A percentile compares a stretch with the other conserved stretches of the same genome.
Conservation (phyloP, 2,888 invertebrate species). For the Oligia fasciuncula region DNA sequence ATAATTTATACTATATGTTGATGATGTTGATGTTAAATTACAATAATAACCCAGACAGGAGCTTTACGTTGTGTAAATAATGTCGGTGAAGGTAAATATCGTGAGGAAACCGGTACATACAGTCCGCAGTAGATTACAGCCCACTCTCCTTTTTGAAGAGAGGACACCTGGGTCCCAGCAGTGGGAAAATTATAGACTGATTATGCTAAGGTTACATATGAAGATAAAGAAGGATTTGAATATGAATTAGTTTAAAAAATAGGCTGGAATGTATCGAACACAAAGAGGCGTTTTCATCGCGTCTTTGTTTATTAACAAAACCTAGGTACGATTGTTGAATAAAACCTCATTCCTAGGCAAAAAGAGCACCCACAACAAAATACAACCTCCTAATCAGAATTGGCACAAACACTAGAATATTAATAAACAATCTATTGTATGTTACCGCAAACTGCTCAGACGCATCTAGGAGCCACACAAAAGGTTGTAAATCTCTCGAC, state of each 20-base stretch:
- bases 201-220: not conserved
- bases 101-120: too few relatives aligned
- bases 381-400: conserved; percentile 30
- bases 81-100: too few relatives aligned
- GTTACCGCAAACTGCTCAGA: conserved; percentile 65
- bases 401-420: conserved; percentile 58
- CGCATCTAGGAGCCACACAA: conserved; percentile 70
- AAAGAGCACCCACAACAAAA: not conserved
- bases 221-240: not conserved
- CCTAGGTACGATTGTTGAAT: not conserved
- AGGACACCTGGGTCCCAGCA: too few relatives aligned
- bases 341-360: not conserved
- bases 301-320: not conserved
- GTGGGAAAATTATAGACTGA: too few relatives aligned
- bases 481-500: conserved; percentile 82
- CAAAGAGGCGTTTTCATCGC: not conserved
- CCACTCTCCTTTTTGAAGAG: too few relatives aligned
- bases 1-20: too few relatives aligned
- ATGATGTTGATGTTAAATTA: too few relatives aligned
- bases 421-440: conserved; percentile 65
- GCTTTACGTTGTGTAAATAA: too few relatives aligned
- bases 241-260: not conserved
- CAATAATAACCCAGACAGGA: too few relatives aligned
- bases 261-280: not conserved
- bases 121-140: too few relatives aligned